phyloP scores from a whole-genome alignment of 2,113 vertebrate species.

The Parus major region DNA sequence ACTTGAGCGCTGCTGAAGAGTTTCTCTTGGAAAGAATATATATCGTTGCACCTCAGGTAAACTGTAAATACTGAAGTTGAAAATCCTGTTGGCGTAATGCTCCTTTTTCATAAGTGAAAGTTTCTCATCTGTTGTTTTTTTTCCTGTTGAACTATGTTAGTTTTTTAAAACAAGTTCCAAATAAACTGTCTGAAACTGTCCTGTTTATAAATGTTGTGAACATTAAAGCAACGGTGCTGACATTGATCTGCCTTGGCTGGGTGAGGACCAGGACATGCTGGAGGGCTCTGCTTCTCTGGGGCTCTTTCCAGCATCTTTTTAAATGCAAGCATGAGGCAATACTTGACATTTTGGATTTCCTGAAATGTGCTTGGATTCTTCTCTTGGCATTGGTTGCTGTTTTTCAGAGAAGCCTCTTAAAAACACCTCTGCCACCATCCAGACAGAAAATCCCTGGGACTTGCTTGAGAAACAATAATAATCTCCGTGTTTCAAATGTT shows the following conservation, averaged over 20 bases:
- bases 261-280: neutral
- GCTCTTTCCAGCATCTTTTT: neutral
- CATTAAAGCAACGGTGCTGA: neutral
- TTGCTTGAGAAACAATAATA: neutral
- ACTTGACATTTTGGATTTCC: slow-evolving; percentile 37
- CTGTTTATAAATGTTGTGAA: slow-evolving; percentile 36
- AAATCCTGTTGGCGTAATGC: slow-evolving; percentile 62
- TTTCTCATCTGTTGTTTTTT: slow-evolving; percentile 29
- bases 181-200: slow-evolving; percentile 54
- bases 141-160: slow-evolving; percentile 51
- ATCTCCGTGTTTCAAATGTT: neutral
- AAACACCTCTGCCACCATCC: neutral
- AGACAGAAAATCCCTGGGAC: neutral
- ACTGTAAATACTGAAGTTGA: slow-evolving; percentile 67
- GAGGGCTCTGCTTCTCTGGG: neutral
- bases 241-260: neutral
- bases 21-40: slow-evolving; percentile 64
- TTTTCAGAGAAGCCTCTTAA: slow-evolving; percentile 15
- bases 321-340: neutral
- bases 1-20: slow-evolving; percentile 79
- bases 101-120: slow-evolving; percentile 29
- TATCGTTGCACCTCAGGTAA: slow-evolving; percentile 82
- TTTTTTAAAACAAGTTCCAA: slow-evolving; percentile 27
- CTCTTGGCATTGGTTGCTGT: neutral
- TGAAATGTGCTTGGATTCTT: neutral